These are phyloP conservation scores for Bujurquina vittata DNA, from an alignment of 2,113 vertebrate species.

Conservation along the genomic window DNA sequence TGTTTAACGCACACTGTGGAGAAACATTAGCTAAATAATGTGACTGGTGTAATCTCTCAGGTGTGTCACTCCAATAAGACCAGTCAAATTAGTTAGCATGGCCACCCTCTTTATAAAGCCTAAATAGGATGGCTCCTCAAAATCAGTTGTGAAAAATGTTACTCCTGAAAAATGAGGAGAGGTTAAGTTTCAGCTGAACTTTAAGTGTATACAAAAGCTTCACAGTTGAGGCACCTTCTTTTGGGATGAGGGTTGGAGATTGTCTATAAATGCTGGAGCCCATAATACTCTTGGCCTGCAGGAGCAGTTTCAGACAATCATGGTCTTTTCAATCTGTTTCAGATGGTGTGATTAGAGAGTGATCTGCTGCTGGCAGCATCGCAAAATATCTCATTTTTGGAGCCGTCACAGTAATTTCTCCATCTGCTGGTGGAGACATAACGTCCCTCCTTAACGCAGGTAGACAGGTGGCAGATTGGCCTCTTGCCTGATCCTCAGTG, in stretches of 20 bases:
- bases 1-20: conserved; percentile 1
- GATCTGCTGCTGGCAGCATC: conserved; percentile 24
- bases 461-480: conserved; percentile 46
- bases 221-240: background rate
- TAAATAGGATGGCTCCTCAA: background rate
- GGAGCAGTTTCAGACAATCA: conserved; percentile 41
- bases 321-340: conserved; percentile 50
- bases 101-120: background rate
- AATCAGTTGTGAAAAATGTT: background rate
- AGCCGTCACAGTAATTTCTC: conserved; percentile 47
- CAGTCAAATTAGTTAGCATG: background rate
- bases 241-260: background rate
- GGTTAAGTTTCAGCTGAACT: background rate
- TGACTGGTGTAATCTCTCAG: conserved; percentile 13
- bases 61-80: background rate
- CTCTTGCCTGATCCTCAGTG: background rate
- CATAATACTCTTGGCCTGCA: conserved; percentile 9
- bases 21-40: background rate
- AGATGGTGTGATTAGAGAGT: conserved; percentile 56
- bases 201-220: background rate
- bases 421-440: conserved; percentile 32
- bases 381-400: conserved; percentile 46
- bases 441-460: conserved; percentile 27
- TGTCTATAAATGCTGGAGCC: conserved; percentile 22
- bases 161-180: background rate